Percentiles rank a stretch among this genome's conserved stretches.
Conservation (phyloP, 2,888 invertebrate genomes). For the Sphinx pinastri region DNA sequence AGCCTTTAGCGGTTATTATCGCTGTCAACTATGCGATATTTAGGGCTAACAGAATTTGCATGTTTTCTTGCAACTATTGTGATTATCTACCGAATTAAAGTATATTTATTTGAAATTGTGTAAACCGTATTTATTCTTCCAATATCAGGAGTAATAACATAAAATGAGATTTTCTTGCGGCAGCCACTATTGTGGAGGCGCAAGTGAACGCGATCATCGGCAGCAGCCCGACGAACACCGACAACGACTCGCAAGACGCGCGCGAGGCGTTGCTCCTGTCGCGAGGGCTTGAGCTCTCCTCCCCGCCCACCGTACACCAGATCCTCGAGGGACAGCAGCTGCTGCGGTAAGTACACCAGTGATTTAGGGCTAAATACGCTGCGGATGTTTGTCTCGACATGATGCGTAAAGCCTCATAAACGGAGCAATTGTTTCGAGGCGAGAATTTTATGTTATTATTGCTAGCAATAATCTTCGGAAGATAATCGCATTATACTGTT, state of each 20-base stretch:
- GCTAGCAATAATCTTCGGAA: too few species aligned
- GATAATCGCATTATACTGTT: too few species aligned
- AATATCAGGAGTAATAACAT: neutral
- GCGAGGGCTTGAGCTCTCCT: slow-evolving; percentile 94
- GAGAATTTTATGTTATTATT: too few species aligned
- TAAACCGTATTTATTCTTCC: too few species aligned
- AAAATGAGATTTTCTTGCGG: neutral
- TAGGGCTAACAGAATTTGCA: too few species aligned
- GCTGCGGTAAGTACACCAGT: slow-evolving; percentile 59
- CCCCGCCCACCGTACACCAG: slow-evolving; percentile 94
- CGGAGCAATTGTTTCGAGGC: too few species aligned
- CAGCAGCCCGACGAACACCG: slow-evolving; percentile 47
- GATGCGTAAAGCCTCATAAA: too few species aligned
- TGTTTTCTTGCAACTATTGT: too few species aligned
- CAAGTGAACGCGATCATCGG: slow-evolving; percentile 59
- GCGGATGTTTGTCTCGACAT: neutral
- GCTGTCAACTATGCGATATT: too few species aligned
- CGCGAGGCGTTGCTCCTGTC: slow-evolving; percentile 91
- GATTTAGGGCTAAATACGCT: neutral
- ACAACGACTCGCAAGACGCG: slow-evolving; percentile 53
- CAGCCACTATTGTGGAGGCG: slow-evolving; percentile 68
- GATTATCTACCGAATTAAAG: too few species aligned
- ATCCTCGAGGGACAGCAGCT: slow-evolving; percentile 91
- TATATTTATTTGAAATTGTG: too few species aligned
- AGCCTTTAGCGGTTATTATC: too few species aligned